Conservation (phyloP, 1,140 invertebrate species). For the Drosophila watanabei region DNA sequence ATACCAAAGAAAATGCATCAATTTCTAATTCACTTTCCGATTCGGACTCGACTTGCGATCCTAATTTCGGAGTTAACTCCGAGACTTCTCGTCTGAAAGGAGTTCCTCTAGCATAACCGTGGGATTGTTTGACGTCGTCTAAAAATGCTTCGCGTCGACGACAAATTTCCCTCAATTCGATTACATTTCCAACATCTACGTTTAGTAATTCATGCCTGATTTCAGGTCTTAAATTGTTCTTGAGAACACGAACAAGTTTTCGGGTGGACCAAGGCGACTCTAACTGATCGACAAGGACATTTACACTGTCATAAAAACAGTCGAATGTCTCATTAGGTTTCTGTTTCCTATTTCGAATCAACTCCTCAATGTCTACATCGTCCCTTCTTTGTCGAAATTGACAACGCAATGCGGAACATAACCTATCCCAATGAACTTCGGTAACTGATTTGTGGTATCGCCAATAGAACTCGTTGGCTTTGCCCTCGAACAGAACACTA, state of each 20-base stretch:
- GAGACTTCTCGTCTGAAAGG: background rate
- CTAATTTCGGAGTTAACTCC: background rate
- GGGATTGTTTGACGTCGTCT: background rate
- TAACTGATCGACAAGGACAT: background rate
- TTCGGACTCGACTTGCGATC: too few species aligned
- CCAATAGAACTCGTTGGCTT: background rate
- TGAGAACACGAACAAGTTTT: too few species aligned
- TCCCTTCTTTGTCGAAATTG: too few species aligned
- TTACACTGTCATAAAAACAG: background rate
- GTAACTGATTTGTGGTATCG: background rate
- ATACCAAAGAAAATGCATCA: too few species aligned
- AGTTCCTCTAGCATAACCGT: background rate
- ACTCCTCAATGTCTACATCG: too few species aligned
- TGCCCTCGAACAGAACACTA: background rate
- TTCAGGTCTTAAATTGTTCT: conserved; percentile 1
- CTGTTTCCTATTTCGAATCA: too few species aligned
- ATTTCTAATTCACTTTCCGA: too few species aligned
- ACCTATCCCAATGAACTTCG: background rate
- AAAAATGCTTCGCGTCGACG: background rate
- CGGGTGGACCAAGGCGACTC: background rate
- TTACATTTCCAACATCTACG: background rate
- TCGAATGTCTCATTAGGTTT: background rate
- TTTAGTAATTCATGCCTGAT: background rate
- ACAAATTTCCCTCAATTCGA: background rate
- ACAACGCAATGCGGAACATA: background rate